These are phyloP conservation scores for Sturnus vulgaris DNA, from an alignment of 2,113 vertebrate genomes.

Conservation along the genomic window DNA sequence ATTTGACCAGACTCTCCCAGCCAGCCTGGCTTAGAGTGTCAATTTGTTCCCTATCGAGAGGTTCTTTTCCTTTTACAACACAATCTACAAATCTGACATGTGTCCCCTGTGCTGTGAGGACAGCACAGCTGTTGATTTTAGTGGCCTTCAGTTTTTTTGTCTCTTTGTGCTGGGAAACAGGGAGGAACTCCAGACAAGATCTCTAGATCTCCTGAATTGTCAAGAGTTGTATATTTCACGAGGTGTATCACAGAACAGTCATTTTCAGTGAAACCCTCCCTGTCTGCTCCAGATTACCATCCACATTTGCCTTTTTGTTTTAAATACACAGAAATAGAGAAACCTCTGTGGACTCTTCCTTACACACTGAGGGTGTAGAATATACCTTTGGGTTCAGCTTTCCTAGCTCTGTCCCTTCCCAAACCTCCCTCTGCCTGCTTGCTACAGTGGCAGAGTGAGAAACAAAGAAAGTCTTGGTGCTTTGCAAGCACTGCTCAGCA, in stretches of 20 bases:
- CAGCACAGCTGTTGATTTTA: background rate
- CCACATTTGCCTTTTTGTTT: background rate
- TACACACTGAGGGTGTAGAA: fast-evolving
- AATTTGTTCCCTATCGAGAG: background rate
- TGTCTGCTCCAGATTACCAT: background rate
- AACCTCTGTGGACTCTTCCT: background rate
- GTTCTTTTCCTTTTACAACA: background rate
- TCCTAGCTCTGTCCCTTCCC: background rate
- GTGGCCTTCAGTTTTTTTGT: background rate
- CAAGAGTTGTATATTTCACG: background rate
- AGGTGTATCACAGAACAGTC: background rate
- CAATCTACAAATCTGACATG: background rate
- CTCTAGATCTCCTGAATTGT: background rate
- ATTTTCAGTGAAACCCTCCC: background rate
- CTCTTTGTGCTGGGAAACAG: background rate
- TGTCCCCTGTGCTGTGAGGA: background rate
- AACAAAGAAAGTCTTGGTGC: background rate
- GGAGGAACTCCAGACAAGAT: background rate
- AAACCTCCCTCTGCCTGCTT: background rate
- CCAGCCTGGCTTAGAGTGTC: background rate
- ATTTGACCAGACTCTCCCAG: background rate
- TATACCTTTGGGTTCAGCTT: background rate
- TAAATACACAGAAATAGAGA: background rate
- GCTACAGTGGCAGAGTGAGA: background rate
- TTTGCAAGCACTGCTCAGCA: background rate